Evolutionary conservation across 2,797 vertebrate species (phyloP), one percentile per base, ranked within the genome.

Genomic region (Pelobates cultripes): DNA sequence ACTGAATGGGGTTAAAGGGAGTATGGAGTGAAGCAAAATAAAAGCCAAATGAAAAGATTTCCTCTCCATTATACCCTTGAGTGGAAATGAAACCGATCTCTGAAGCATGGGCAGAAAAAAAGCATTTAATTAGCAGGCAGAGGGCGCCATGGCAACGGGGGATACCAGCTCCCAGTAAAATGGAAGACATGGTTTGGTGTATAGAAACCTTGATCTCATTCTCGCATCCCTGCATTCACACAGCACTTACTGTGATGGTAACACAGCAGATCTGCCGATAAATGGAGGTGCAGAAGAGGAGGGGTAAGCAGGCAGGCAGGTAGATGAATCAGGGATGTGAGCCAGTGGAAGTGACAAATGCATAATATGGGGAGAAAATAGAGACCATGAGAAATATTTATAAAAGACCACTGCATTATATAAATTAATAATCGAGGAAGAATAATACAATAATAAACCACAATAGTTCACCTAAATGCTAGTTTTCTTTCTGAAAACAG

Each of bases 141-240:
- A 64, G 92, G 92, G 92, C 93, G 92, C 88, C 93, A 94, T 94
- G 92, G 93, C 92, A 95, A 95, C 94, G 81, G 85, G 86, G 88
- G 89, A 90, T 88, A 82, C 85, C 87, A 87, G 90, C 86, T 85
- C 78, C 53, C 78, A 86, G 85, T 87, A 87, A 89, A 89, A 91
- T 40, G 83, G 86, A 74, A 80, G 69, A 10, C 2, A 47, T 15
- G 61, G 42, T 40, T 55, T 17, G 40, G 57, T 77, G 68, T 43
- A 66, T 43, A 51, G 61, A 51, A 55, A 17, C 83, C 87, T 86
- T 81, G 77, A 78, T 78, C 70, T 41, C 15, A 41, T 12, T 77
- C 47, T 75, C 68, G 44, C 43, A 28, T 67, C 79, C 81, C 84
- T 83, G 85, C 84, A 86, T 86, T 87, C 85, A 88, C 73, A 86